Base-by-base conservation (phyloP, 37 sponge, comb jelly and placozoan species). In the Geodia barretti region DNA sequence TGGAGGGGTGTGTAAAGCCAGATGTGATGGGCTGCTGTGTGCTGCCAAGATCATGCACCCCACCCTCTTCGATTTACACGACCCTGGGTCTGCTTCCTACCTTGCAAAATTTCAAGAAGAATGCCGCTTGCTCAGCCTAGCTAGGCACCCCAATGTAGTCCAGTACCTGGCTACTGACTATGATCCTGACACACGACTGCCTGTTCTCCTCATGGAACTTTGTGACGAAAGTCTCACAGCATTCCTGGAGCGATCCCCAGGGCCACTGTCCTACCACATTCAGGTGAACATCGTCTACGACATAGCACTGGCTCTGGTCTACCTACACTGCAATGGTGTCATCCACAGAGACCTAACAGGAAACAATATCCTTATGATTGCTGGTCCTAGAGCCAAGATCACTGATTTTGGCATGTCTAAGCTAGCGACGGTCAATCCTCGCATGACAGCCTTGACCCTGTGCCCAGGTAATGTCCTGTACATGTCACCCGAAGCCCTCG, bases 401-500 rank as follows among this genome's bases (percentile, higher is more conserved):
- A 63, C 78, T 34, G 78, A 77, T 59, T 77, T 77, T 77, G 78
- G 78, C 25, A 35, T 77, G 75, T 25, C 33, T 5, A 74, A 74
- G 60, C 75, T 74, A n/a, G 7, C 31, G 26, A 39, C 39, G 0
- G 28, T 4, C 25, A 68, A 64, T 1, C 39, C 9, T 32, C 41
- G 39, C 71, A 36, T 38, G 41, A 38, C 71, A 5, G 37, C 37
- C 69, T 38, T 67, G n/a, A 79, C 80, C 66, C 80, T 62, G 41
- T 63, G 32, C 4, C 80, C 80, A 21, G 80, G 80, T 14, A 62
- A 64, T 79, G 43, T 41, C 1, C 65, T 68, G 8, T 79, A 79
- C 43, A 79, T 79, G 80, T 64, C 80, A 19, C 80, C 80, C 4
- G 80, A 79, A 38, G 80, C 80, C 0, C 66, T 30, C 32, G 19